Conservation (phyloP, 2,888 invertebrate genomes). For the Leucophenga maculata region DNA sequence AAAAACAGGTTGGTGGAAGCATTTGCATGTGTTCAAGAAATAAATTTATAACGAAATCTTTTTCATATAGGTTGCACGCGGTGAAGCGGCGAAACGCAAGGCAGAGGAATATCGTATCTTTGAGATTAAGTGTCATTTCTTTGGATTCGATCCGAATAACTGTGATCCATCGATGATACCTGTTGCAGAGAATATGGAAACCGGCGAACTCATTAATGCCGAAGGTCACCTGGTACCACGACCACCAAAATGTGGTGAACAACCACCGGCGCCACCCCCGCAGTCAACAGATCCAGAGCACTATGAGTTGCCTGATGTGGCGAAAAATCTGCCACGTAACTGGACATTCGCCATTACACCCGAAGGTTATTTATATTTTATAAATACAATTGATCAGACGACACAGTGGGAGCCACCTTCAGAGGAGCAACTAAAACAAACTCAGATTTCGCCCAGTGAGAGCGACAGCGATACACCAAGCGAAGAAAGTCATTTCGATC, state of each 20-base stretch:
- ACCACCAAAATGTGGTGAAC: slow-evolving; percentile 65
- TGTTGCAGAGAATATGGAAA: slow-evolving; percentile 68
- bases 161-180: slow-evolving; percentile 66
- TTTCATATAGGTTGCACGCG: slow-evolving; percentile 64
- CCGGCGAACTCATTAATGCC: slow-evolving; percentile 70
- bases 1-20: slow-evolving; percentile 59
- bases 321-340: slow-evolving; percentile 80
- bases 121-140: slow-evolving; percentile 69
- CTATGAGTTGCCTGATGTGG: slow-evolving; percentile 73
- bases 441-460: slow-evolving; percentile 38
- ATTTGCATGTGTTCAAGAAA: too few relatives aligned
- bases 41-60: too few relatives aligned
- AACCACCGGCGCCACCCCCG: slow-evolving; percentile 5
- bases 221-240: slow-evolving; percentile 62
- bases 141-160: slow-evolving; percentile 66
- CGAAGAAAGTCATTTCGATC: slow-evolving; percentile 36
- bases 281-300: slow-evolving; percentile 63
- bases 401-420: slow-evolving; percentile 86
- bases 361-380: slow-evolving; percentile 91
- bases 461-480: slow-evolving; percentile 50
- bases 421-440: slow-evolving; percentile 59
- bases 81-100: slow-evolving; percentile 69
- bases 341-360: slow-evolving; percentile 91
- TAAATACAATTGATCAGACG: slow-evolving; percentile 84
- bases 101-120: slow-evolving; percentile 67